phyloP scores from a whole-genome alignment of 2,888 invertebrate species.

The Sminthurides aquaticus region DNA sequence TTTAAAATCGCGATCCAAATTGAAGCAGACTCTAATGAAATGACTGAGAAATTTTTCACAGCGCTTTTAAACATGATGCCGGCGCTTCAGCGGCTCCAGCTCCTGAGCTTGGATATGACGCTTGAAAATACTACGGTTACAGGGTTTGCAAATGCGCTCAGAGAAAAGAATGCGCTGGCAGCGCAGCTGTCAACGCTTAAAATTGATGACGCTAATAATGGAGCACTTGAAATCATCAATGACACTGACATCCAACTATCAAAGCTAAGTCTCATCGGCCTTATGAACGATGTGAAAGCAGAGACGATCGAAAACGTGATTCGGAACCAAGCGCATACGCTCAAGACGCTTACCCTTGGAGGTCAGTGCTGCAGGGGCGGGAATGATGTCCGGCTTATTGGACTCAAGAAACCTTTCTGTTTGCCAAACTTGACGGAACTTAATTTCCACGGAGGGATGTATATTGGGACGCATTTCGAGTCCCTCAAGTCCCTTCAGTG shows the following conservation, averaged over 20 bases:
- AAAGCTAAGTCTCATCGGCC: not conserved
- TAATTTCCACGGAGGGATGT: conserved; percentile 8
- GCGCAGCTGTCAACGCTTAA: not conserved
- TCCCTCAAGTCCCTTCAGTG: not conserved
- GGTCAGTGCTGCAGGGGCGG: conserved; percentile 7
- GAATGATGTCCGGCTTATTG: not conserved
- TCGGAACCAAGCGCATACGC: not conserved
- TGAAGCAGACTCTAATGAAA: conserved; percentile 1
- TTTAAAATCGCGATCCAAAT: conserved; percentile 14
- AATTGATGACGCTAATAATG: conserved; percentile 3
- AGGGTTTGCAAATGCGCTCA: conserved; percentile 1
- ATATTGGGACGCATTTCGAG: conserved; percentile 8
- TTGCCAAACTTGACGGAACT: conserved; percentile 9
- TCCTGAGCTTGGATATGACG: conserved; percentile 3
- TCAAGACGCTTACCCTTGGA: conserved; percentile 8
- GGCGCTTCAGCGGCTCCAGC: not conserved
- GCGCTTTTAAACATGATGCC: conserved; percentile 3
- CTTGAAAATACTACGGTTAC: conserved; percentile 4
- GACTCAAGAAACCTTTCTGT: not conserved
- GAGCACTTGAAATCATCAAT: not conserved
- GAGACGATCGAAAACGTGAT: not conserved
- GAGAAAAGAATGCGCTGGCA: not conserved
- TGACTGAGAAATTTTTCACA: conserved; percentile 1
- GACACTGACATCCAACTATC: not conserved
- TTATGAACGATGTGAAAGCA: conserved; percentile 4